A percentile compares a stretch with the other conserved stretches of the same genome.
Evolutionary conservation across 2,113 vertebrate genomes (phyloP).

Genomic region (Irena cyanogastra): DNA sequence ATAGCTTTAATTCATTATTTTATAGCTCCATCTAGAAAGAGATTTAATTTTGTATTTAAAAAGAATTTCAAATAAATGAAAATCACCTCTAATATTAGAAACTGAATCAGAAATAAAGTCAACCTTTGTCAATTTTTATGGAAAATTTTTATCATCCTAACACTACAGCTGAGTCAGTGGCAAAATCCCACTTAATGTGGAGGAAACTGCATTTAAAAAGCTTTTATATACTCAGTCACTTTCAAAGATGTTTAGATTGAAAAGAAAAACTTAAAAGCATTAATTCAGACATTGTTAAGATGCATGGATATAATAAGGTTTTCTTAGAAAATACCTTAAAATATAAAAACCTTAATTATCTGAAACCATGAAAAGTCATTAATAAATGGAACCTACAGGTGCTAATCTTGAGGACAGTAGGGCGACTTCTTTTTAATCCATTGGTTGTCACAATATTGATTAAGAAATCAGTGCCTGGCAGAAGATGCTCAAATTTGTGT

Average conservation of each 20-base stretch:
- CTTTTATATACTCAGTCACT: neutral
- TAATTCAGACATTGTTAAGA: neutral
- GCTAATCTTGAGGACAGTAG: conserved; percentile 58
- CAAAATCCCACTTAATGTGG: neutral
- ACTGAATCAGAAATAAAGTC: neutral
- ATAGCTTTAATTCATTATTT: neutral
- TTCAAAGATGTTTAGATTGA: neutral
- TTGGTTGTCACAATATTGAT: conserved; percentile 73
- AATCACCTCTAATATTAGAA: neutral
- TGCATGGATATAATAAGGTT: neutral
- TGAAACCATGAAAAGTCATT: neutral
- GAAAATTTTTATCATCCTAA: neutral
- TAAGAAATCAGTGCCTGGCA: conserved; percentile 74
- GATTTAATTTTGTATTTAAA: neutral
- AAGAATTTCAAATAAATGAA: neutral
- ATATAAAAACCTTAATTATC: neutral
- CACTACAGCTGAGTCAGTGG: neutral
- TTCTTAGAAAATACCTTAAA: neutral
- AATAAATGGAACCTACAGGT: conserved; percentile 72
- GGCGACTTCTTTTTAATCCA: conserved; percentile 70
- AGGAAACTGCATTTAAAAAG: neutral
- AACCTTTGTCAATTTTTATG: neutral
- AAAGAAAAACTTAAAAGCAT: neutral
- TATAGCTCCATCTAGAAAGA: neutral
- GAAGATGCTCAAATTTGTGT: conserved; percentile 71